phyloP scores from a whole-genome alignment of 1,140 invertebrate species.

The Bacillus rossius region DNA sequence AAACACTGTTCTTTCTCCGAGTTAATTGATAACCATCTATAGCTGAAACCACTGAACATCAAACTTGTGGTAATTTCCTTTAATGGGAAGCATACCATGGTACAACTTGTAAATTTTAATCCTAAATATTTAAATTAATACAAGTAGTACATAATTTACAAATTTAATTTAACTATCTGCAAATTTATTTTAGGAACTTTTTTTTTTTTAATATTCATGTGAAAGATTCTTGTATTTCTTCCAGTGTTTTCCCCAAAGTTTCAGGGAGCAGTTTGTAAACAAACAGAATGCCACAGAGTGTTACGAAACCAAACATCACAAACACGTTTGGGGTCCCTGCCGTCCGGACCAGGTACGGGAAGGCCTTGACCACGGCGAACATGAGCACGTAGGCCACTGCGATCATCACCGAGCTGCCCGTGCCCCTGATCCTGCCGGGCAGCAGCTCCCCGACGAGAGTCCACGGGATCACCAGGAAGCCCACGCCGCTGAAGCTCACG shows the following conservation, averaged over 20 bases:
- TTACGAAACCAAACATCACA: slow-evolving; percentile 53
- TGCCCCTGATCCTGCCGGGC: slow-evolving; percentile 48
- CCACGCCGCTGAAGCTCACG: slow-evolving; percentile 48
- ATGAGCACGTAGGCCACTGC: slow-evolving; percentile 56
- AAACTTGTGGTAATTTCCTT: no score
- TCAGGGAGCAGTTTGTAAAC: slow-evolving; percentile 62
- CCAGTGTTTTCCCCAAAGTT: slow-evolving; percentile 61
- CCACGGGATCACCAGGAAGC: slow-evolving; percentile 58
- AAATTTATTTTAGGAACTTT: no score
- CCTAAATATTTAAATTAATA: no score
- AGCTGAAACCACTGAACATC: no score
- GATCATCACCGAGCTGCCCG: slow-evolving; percentile 49
- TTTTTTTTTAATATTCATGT: neutral
- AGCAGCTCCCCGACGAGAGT: slow-evolving; percentile 49
- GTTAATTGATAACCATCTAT: no score
- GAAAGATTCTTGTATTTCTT: slow-evolving; percentile 47
- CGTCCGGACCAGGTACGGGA: slow-evolving; percentile 46
- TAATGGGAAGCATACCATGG: no score
- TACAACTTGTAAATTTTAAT: no score
- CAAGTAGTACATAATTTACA: no score
- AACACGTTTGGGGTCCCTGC: slow-evolving; percentile 51
- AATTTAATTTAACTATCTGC: no score
- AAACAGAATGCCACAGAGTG: slow-evolving; percentile 50
- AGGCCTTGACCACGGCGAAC: slow-evolving; percentile 59
- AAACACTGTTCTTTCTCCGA: no score